Base-by-base conservation (phyloP, 1,140 invertebrate genomes). In the Drosophila trapezifrons region DNA sequence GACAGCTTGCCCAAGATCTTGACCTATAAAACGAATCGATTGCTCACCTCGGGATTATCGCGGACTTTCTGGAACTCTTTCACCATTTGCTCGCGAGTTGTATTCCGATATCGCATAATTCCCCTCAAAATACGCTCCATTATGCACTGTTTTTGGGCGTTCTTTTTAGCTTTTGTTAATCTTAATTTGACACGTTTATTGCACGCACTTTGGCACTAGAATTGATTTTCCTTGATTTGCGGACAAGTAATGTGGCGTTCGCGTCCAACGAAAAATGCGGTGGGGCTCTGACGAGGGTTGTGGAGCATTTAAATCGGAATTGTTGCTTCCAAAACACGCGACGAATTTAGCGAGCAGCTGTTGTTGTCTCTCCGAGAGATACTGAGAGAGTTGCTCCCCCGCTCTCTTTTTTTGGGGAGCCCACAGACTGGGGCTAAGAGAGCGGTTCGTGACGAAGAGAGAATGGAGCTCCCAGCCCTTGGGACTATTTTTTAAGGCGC, bases 101-200 rank as follows among this genome's bases (percentile, higher is more conserved):
- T 95, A 55, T 95, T 93, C 49, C 97, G 94, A 92, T 98, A 98
- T 90, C 95, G 94, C 95, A 98, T 97, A 55, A 98, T 96, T 35
- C 97, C 97, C 92, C 95, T 94, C 51, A 98, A 93, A 91, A 98
- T 96, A 92, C 95, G 95, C 84, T 98, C 96, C 96, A 98, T 97
- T 51, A 37, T 17, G 9, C 2, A 12, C 9, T 40, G 13, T 13
- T n/a, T 57, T 67, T 38, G 17, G n/a, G 27, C 17, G 29, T 9
- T 20, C 4, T 35, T 51, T 51, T 13, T 27, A 40, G 49, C 20
- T 18, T 40, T 37, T 42, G 20, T 59, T 59, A 49, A 58, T n/a
- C 22, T 37, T 82, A 55, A 55, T 77, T 72, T 65, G 59, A 17
- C 71, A 76, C 59, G 78, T 69, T 77, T 40, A 85, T 43, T 65